These are phyloP conservation scores for Chelonia mydas DNA, from an alignment of 2,797 vertebrate species.

Conservation along the genomic window DNA sequence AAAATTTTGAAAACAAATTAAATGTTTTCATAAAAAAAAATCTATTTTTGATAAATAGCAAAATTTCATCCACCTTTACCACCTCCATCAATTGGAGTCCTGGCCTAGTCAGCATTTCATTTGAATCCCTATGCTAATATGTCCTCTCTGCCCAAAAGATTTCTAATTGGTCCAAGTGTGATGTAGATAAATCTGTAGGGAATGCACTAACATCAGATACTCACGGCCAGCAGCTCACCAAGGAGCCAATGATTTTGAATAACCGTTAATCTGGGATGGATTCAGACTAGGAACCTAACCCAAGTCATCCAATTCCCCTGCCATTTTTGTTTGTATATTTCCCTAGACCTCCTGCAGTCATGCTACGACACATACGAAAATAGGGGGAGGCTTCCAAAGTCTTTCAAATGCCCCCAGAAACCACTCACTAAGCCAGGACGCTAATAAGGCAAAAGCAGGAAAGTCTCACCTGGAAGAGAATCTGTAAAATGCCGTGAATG, in stretches of 20 bases:
- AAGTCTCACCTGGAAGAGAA: conserved; percentile 92
- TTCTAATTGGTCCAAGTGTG: not conserved
- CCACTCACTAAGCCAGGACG: accelerated
- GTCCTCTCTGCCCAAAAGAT: not conserved
- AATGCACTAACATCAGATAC: not conserved
- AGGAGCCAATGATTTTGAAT: conserved; percentile 20
- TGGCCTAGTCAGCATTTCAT: not conserved
- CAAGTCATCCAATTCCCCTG: not conserved
- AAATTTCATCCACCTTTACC: not conserved
- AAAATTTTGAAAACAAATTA: not conserved
- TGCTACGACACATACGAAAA: accelerated
- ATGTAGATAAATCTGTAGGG: not conserved
- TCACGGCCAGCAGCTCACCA: not conserved
- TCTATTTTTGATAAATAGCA: accelerated
- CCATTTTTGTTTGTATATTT: not conserved
- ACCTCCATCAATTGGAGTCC: not conserved
- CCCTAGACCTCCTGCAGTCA: not conserved
- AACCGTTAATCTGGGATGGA: conserved; percentile 12
- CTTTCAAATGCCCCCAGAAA: not conserved
- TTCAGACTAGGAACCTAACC: conserved; percentile 52
- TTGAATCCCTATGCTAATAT: not conserved
- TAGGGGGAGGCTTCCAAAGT: accelerated
- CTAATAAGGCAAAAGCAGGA: accelerated
- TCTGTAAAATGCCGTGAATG: conserved; percentile 87
- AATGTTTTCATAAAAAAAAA: not conserved